Evolutionary conservation across 2,113 vertebrate species (phyloP), one percentile per base, ranked within the genome.

Genomic region (Gymnocephalus cernua): DNA sequence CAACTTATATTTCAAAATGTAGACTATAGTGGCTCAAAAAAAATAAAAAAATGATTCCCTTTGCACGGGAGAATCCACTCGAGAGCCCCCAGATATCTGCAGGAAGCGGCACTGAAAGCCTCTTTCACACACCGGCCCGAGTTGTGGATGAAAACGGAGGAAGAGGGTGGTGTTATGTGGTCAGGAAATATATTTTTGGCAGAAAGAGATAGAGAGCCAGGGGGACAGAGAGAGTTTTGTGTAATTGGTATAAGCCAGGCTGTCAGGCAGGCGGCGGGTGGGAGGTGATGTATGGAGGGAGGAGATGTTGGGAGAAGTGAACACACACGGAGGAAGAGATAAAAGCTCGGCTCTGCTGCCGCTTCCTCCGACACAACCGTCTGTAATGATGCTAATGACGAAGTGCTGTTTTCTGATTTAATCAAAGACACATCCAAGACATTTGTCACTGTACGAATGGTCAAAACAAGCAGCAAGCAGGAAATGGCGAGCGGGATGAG

Each of bases 191-290:
- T 2, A 44, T 59, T 32, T 59, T 2, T 2, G 54, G 56, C 0
- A 3, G 41, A 66, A 48, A 54, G 59, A 74, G 63, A 57, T 1
- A 25, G 69, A 58, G 59, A 50, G 57, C 63, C 19, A 18, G 21
- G 13, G 15, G 53, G 70, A 21, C n/a, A 16, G 50, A 16, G 54
- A 53, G 76, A 74, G 59, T 65, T 81, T 83, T 62, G 73, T 86
- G 82, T 57, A 78, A 82, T 79, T 85, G 82, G 76, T 72, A 83
- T 85, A 78, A 84, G 74, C 69, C 64, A 53, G 68, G 15, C 71
- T 84, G 87, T 82, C 66, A 53, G 84, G 21, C 73, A 77, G 63
- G 63, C 16, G 67, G 84, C 10, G n/a, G 58, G 82, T 78, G 61
- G 87, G 74, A 83, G 68, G 80, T 44, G 80, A 84, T 80, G 83